Evolutionary conservation across 2,888 invertebrate species (phyloP).

Genomic region (Meiosimyza decipiens): DNA sequence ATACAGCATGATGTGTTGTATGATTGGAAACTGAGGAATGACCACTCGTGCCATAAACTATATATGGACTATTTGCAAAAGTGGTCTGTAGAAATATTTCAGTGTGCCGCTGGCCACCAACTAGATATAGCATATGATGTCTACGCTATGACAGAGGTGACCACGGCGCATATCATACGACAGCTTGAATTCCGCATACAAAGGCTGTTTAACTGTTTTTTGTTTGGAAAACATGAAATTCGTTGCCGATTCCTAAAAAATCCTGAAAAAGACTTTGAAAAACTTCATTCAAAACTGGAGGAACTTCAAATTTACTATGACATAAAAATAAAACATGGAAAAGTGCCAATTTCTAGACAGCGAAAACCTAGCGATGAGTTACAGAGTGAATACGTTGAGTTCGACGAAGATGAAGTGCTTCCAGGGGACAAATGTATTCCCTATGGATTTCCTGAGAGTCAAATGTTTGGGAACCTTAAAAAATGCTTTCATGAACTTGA

Average conservation of each 20-base stretch:
- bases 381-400: not conserved
- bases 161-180: constrained; percentile 55
- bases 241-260: constrained; percentile 57
- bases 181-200: constrained; percentile 62
- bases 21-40: constrained; percentile 48
- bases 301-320: constrained; percentile 61
- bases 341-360: constrained; percentile 43
- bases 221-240: constrained; percentile 52
- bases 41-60: constrained; percentile 51
- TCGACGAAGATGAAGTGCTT: not conserved
- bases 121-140: constrained; percentile 56
- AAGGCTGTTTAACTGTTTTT: constrained; percentile 58
- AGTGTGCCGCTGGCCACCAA: constrained; percentile 51
- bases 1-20: constrained; percentile 51
- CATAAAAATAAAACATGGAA: constrained; percentile 54
- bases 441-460: constrained; percentile 52
- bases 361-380: constrained; percentile 30
- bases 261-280: constrained; percentile 57
- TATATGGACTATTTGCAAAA: constrained; percentile 58
- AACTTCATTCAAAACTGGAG: constrained; percentile 53
- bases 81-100: constrained; percentile 55
- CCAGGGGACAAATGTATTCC: constrained; percentile 53
- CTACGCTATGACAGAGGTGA: constrained; percentile 57
- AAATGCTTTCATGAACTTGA: constrained; percentile 48
- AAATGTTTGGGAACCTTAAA: constrained; percentile 52